These are phyloP conservation scores for Euproctis similis DNA, from an alignment of 2,888 invertebrate species.

Conservation along the genomic window DNA sequence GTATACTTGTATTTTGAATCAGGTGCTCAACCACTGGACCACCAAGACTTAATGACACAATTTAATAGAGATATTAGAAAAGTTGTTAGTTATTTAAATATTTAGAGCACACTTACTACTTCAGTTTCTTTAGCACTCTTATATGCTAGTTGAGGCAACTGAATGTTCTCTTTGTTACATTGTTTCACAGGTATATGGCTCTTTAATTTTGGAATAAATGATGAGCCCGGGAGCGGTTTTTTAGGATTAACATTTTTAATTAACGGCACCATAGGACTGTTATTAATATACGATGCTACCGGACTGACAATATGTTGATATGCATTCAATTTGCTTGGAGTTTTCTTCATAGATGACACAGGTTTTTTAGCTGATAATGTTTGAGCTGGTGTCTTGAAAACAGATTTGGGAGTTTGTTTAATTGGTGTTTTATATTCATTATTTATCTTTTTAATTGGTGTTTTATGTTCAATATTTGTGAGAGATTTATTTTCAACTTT, in stretches of 20 bases:
- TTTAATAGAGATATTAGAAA: background rate
- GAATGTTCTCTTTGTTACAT: constrained; percentile 44
- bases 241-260: constrained; percentile 47
- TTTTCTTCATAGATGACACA: constrained; percentile 31
- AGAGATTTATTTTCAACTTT: too few species aligned
- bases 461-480: too few species aligned
- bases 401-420: constrained; percentile 16
- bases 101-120: constrained; percentile 32
- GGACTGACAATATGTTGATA: constrained; percentile 56
- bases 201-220: constrained; percentile 45
- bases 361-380: constrained; percentile 29
- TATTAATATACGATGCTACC: constrained; percentile 54
- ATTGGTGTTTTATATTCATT: constrained; percentile 17
- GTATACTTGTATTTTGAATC: too few species aligned
- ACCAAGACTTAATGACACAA: too few species aligned
- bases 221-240: constrained; percentile 37
- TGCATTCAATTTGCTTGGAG: constrained; percentile 30
- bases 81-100: too few species aligned
- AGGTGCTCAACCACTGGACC: too few species aligned
- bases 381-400: constrained; percentile 43
- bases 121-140: constrained; percentile 49
- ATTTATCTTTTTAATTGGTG: too few species aligned
- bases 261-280: constrained; percentile 44
- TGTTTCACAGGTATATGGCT: constrained; percentile 16
- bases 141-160: constrained; percentile 45